Base-by-base conservation (phyloP, 2,797 vertebrate species). In the Sebastes hubbsi region DNA sequence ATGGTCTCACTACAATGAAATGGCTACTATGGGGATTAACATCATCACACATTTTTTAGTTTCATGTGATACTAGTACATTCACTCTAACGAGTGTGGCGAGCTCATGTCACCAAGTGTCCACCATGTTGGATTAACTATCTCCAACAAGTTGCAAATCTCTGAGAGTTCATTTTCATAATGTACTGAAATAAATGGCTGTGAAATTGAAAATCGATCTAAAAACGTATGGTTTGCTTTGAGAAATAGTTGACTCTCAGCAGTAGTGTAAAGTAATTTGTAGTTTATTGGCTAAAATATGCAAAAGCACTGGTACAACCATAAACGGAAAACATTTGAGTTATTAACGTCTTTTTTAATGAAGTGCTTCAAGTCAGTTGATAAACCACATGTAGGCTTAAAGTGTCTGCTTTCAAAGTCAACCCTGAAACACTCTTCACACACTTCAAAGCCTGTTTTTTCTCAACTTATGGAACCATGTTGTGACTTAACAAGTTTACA, bases 401-500 rank as follows among this genome's bases (percentile, higher is more conserved):
- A 27, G 54, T 71, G 71, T 61, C 29, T 42, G 18, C 38, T 60
- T 74, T 62, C 32, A 70, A 22, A 67, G 42, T 68, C 25, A 38
- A 22, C 30, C 9, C 58, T 4, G 4, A 69, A 49, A 34, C 13
- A 32, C 65, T 58, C 22, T 27, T 59, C 30, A 55, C 18, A 63
- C 66, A 46, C 59, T 78, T 64, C 54, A 71, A 63, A 70, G 66
- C 72, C 34, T 75, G 8, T 73, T 27, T 30, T 38, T 20, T 10
- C 16, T 83, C 38, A 32, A 30, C 32, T 66, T 66, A 81, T 72
- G 36, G 54, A n/a, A 73, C 27, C 22, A 67, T 69, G 61, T 65
- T 55, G 62, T 69, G 70, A 86, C 36, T 68, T 64, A 78, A 78
- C 65, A 78, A 72, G 6, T 87, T 80, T 66, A 55, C 68, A 64